phyloP scores from a whole-genome alignment of 2,797 vertebrate species.

The Sandelia bainsii region DNA sequence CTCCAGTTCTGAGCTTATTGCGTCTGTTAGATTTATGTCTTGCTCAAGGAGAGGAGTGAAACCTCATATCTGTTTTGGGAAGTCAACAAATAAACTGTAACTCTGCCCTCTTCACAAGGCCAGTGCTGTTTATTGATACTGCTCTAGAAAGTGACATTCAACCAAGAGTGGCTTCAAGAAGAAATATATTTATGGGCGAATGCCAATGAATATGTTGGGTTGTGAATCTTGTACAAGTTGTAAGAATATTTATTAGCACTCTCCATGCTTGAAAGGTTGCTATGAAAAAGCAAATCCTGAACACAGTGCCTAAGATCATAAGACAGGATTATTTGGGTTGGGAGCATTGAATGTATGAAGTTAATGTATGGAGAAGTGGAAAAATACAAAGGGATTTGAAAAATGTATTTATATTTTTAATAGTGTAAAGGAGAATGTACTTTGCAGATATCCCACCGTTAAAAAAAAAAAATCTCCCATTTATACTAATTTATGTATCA shows the following conservation, averaged over 20 bases:
- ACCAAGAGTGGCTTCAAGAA: conserved; percentile 31
- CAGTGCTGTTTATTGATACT: conserved; percentile 42
- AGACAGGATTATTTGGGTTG: conserved; percentile 39
- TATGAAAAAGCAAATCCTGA: conserved; percentile 42
- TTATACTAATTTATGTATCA: too few relatives aligned
- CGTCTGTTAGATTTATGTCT: conserved; percentile 61
- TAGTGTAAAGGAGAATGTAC: conserved; percentile 42
- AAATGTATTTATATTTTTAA: conserved; percentile 31
- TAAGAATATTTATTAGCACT: conserved; percentile 48
- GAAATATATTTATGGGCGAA: conserved; percentile 30
- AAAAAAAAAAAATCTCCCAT: too few relatives aligned
- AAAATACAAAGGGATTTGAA: conserved; percentile 34
- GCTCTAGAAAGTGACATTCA: conserved; percentile 8
- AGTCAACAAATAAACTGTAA: conserved; percentile 66
- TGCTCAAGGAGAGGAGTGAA: conserved; percentile 36
- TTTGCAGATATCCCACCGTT: neutral
- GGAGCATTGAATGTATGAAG: conserved; percentile 46
- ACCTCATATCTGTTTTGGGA: conserved; percentile 44
- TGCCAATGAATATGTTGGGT: conserved; percentile 14
- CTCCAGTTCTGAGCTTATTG: conserved; percentile 42
- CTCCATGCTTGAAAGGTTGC: conserved; percentile 43
- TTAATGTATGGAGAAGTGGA: conserved; percentile 50
- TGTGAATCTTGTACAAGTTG: conserved; percentile 19
- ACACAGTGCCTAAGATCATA: conserved; percentile 2
- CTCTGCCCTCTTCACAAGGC: conserved; percentile 52